Evolutionary conservation across 2,797 vertebrate genomes (phyloP).

Genomic region (Pangasius mekongensis): DNA sequence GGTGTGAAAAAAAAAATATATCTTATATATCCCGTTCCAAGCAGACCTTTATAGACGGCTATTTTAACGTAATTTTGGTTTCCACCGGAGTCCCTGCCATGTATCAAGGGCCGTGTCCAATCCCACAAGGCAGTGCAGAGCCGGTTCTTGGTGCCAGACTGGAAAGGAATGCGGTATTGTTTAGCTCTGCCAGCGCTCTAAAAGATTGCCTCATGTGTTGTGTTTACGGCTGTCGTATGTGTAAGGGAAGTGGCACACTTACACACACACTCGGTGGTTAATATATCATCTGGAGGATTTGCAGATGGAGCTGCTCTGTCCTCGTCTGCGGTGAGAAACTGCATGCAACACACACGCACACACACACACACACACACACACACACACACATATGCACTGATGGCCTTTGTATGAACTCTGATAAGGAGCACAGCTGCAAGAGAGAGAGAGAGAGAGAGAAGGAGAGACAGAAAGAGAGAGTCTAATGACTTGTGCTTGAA

Average conservation of each 20-base stretch:
- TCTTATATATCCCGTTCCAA: constrained; percentile 27
- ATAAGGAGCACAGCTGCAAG: constrained; percentile 43
- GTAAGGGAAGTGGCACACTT: background rate
- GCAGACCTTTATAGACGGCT: constrained; percentile 8
- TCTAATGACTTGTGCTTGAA: background rate
- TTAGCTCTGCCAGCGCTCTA: background rate
- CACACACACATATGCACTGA: background rate
- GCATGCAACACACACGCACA: background rate
- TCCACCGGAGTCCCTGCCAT: constrained; percentile 26
- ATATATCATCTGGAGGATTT: constrained; percentile 34
- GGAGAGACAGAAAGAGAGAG: background rate
- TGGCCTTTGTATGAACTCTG: constrained; percentile 47
- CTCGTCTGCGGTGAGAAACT: constrained; percentile 41
- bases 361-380: background rate
- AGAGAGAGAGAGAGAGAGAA: constrained; percentile 9
- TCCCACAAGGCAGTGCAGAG: constrained; percentile 30
- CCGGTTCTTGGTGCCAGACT: background rate
- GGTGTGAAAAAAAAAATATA: background rate
- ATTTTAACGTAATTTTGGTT: constrained; percentile 53
- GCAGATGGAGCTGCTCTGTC: constrained; percentile 17
- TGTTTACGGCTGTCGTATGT: constrained; percentile 3
- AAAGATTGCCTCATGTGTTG: background rate
- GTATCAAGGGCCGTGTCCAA: constrained; percentile 32
- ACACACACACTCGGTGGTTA: background rate
- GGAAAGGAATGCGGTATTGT: background rate